Evolutionary conservation across 2,888 invertebrate genomes (phyloP), one percentile per base, ranked within the genome.

Genomic region (Ferrisia virgata): DNA sequence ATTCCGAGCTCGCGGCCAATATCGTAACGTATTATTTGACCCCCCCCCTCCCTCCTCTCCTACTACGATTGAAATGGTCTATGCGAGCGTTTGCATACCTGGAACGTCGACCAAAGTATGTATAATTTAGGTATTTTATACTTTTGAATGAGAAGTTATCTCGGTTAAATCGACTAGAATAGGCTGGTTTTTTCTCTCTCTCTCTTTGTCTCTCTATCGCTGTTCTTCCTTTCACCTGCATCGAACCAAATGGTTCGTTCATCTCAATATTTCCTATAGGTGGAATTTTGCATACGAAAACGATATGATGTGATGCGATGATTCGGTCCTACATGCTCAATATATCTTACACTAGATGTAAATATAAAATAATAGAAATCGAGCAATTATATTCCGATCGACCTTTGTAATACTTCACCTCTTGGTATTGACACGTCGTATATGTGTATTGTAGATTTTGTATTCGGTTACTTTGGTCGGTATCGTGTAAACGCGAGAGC

Each of bases 11-110:
- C 72, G 33, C 33, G 72, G 72, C 72, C 33, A 72, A 31, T 72
- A 33, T 31, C 64, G 28, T 18, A 72, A 72, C 72, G 72, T 72
- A 72, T 72, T 72, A 72, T 72, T 72, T 72, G 33, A 18, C 72
- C 33, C 33, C 33, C 72, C n/a, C 72, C 33, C n/a, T n/a, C n/a
- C n/a, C n/a, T n/a, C n/a, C n/a, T n/a, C n/a, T n/a, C n/a, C n/a
- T n/a, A n/a, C n/a, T 64, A 64, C 58, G 58, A 64, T 47, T 8
- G 4, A 36, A 36, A 8, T 36, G 8, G 4, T 6, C 36, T 8
- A 36, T 36, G n/a, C n/a, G 8, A 36, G 36, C 43, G 47, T 47
- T 47, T 18, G 47, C 47, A 47, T 47, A 64, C 25, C 58, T 9
- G 9, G 58, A 58, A n/a, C n/a, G n/a, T 58, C 18, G n/a, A 18